phyloP scores from a whole-genome alignment of 2,797 vertebrate genomes.

The Dermochelys coriacea region DNA sequence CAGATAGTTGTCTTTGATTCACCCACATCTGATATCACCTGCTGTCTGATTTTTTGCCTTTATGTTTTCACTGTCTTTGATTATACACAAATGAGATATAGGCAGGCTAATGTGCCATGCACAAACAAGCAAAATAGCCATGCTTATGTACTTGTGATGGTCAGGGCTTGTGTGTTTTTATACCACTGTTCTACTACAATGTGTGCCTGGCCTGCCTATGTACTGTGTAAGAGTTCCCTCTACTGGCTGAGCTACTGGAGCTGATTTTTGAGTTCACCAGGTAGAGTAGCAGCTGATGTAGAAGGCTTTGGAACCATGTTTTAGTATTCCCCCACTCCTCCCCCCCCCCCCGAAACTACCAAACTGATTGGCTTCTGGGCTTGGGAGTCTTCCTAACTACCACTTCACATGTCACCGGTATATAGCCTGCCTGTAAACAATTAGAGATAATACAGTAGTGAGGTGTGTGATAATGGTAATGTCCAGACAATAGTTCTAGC shows the following conservation, averaged over 20 bases:
- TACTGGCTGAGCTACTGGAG: conserved; percentile 60
- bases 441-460: background rate
- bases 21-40: background rate
- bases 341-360: background rate
- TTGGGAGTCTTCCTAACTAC: background rate
- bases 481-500: no score
- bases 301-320: background rate
- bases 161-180: rapidly evolving
- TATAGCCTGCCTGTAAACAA: background rate
- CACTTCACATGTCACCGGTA: background rate
- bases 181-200: background rate
- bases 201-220: background rate
- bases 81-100: background rate
- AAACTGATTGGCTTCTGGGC: background rate
- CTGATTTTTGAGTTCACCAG: background rate
- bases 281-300: background rate
- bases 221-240: conserved; percentile 62
- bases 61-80: background rate
- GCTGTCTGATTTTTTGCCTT: background rate
- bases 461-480: background rate
- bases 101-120: background rate
- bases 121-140: background rate
- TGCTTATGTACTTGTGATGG: background rate
- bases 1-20: background rate
- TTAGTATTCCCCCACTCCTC: background rate